phyloP scores from a whole-genome alignment of 2,797 vertebrate species.

The Esox masquinongy region DNA sequence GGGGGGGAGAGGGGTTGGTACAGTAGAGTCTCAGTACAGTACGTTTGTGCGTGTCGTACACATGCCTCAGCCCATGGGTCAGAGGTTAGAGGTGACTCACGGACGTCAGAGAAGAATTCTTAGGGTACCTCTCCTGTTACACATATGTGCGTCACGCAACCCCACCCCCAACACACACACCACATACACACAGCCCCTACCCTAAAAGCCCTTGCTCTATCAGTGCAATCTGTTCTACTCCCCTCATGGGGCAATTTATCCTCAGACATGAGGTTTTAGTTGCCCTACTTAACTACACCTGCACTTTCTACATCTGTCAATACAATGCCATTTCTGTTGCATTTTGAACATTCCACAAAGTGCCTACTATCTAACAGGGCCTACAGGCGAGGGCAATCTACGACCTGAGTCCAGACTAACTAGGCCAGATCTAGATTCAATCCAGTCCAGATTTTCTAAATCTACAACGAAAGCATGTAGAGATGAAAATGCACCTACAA shows the following conservation, averaged over 20 bases:
- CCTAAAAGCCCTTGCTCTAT: background rate
- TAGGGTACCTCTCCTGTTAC: background rate
- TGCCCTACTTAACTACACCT: slow-evolving; percentile 15
- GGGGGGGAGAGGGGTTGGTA: background rate
- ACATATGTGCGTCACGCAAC: background rate
- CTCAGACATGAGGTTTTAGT: slow-evolving; percentile 15
- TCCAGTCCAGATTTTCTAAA: too few relatives aligned
- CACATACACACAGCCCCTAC: background rate
- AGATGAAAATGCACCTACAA: too few relatives aligned
- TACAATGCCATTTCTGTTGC: too few relatives aligned
- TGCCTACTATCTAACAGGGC: too few relatives aligned
- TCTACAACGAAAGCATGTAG: too few relatives aligned
- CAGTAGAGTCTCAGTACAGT: background rate
- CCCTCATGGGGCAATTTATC: background rate
- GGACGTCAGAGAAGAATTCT: background rate
- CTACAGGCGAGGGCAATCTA: too few relatives aligned
- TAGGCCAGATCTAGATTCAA: too few relatives aligned
- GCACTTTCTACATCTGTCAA: background rate
- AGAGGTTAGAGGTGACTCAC: background rate
- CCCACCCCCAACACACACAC: background rate
- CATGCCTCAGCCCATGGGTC: background rate
- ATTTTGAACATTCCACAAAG: too few relatives aligned
- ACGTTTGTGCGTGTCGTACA: background rate
- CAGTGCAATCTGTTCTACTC: background rate
- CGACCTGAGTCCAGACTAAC: too few relatives aligned